Conservation (phyloP, 2,113 vertebrate species). For the Recurvirostra avosetta region DNA sequence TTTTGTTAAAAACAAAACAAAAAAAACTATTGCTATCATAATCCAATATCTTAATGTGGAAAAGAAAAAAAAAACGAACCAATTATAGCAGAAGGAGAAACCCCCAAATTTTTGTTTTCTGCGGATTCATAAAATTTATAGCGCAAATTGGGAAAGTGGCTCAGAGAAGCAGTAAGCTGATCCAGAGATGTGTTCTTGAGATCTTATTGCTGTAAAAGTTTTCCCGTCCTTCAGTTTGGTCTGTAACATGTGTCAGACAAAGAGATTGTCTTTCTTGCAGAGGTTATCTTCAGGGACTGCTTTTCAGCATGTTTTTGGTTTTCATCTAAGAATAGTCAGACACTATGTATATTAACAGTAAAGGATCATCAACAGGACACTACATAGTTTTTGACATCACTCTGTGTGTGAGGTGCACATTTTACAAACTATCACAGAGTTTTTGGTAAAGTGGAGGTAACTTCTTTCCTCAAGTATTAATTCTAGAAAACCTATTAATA, state of each 20-base stretch:
- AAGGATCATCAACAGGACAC: neutral
- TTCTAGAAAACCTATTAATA: neutral
- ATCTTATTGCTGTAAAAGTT: neutral
- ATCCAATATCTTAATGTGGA: neutral
- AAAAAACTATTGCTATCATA: neutral
- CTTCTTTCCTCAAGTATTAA: neutral
- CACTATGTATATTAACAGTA: neutral
- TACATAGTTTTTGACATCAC: neutral
- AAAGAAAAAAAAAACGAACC: neutral
- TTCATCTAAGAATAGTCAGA: neutral
- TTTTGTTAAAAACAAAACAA: neutral
- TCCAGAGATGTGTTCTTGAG: neutral
- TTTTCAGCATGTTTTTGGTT: neutral
- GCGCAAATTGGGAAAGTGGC: neutral
- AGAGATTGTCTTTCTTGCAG: neutral
- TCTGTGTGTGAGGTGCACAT: neutral
- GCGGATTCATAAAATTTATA: neutral
- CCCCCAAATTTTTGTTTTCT: neutral
- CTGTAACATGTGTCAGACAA: neutral
- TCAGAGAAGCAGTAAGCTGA: neutral
- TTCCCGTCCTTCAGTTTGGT: neutral
- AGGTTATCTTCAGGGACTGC: neutral
- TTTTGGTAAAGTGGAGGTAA: neutral
- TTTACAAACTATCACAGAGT: neutral
- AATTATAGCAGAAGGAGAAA: neutral